Conservation (phyloP, 2,113 vertebrate genomes). For the Megalops atlanticus region DNA sequence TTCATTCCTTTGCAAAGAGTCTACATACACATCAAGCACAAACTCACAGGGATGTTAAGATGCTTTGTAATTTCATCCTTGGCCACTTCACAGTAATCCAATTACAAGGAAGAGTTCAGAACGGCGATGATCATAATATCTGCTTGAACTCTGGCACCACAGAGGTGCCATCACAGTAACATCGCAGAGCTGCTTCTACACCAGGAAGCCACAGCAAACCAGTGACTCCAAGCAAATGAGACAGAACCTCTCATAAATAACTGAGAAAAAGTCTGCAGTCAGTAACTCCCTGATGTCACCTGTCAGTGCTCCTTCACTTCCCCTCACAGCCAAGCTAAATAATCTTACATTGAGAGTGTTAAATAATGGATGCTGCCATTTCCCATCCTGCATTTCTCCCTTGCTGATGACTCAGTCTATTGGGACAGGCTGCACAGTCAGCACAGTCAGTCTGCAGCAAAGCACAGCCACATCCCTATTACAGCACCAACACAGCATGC, state of each 20-base stretch:
- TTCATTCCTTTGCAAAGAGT: neutral
- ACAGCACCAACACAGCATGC: neutral
- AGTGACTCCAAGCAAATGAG: neutral
- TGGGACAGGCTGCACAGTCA: constrained; percentile 18
- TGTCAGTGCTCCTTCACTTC: neutral
- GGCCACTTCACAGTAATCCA: no score
- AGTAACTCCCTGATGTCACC: neutral
- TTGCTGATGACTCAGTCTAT: constrained; percentile 4
- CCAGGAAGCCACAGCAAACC: neutral
- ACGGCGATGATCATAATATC: no score
- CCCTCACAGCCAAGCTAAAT: neutral
- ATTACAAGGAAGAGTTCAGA: no score
- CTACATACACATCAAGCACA: no score
- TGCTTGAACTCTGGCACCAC: neutral
- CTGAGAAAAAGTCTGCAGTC: neutral
- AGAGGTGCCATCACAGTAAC: no score
- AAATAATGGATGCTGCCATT: constrained; percentile 22
- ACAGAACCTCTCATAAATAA: constrained; percentile 1
- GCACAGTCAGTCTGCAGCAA: neutral
- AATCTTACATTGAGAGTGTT: neutral
- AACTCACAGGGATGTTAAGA: no score
- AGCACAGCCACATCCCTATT: neutral
- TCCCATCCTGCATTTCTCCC: neutral
- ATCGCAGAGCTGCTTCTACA: neutral
- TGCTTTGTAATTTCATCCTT: no score